Evolutionary conservation across 2,797 vertebrate species (phyloP).

Genomic region (Poeciliopsis gracilis): DNA sequence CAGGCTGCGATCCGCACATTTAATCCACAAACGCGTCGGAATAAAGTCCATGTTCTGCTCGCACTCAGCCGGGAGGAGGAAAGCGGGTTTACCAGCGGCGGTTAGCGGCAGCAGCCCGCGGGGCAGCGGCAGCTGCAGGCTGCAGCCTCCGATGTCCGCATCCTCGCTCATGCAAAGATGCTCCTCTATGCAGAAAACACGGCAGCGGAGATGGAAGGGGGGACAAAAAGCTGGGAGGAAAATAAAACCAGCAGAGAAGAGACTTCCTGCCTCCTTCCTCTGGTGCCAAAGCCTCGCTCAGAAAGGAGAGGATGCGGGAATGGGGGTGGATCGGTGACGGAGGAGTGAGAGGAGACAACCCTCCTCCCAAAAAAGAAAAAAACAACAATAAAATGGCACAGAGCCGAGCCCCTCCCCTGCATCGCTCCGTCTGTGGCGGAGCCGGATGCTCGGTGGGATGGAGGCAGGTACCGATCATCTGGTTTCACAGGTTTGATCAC

Average conservation of each 20-base stretch:
- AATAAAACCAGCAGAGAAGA: conserved; percentile 45
- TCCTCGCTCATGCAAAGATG: conserved; percentile 56
- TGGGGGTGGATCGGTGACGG: conserved; percentile 46
- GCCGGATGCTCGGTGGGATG: conserved; percentile 23
- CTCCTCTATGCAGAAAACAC: conserved; percentile 32
- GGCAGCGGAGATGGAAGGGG: not conserved
- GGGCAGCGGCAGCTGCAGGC: conserved; percentile 56
- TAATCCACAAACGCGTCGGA: not conserved
- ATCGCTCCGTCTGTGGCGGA: conserved; percentile 40
- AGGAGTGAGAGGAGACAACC: conserved; percentile 26
- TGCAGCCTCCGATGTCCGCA: conserved; percentile 58
- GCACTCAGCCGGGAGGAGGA: not conserved
- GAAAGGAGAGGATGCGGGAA: conserved; percentile 40
- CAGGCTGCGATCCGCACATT: conserved; percentile 16
- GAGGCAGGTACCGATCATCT: conserved; percentile 11
- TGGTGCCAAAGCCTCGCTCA: conserved; percentile 42
- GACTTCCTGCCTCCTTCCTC: conserved; percentile 30
- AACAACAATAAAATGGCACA: conserved; percentile 72
- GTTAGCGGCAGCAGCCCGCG: conserved; percentile 51
- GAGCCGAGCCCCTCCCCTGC: conserved; percentile 47
- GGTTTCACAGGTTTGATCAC: too few species aligned
- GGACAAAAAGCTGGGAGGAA: conserved; percentile 34
- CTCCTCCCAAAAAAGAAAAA: conserved; percentile 39
- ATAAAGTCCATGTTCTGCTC: not conserved
- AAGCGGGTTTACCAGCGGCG: conserved; percentile 55